Conservation (phyloP, 2,113 vertebrate genomes). For the Tapirus terrestris region DNA sequence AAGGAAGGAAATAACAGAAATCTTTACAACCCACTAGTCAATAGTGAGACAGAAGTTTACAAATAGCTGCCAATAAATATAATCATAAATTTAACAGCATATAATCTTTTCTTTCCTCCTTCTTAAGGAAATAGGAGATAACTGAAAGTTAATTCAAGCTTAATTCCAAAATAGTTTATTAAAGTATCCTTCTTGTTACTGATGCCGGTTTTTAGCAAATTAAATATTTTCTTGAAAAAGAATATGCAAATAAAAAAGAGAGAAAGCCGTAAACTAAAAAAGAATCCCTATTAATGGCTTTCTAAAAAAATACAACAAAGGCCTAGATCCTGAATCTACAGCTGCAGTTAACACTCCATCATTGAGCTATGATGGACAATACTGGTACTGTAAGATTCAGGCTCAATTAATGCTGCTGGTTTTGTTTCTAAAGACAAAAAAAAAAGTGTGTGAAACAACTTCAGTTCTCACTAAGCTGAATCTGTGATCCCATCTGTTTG, state of each 20-base stretch:
- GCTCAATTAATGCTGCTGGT: neutral
- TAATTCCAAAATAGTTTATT: conserved; percentile 37
- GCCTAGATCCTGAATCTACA: neutral
- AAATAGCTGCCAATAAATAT: conserved; percentile 68
- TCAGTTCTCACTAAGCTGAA: conserved; percentile 70
- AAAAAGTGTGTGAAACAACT: neutral
- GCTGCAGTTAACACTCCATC: neutral
- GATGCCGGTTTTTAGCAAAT: neutral
- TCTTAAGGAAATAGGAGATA: conserved; percentile 29
- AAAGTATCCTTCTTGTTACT: neutral
- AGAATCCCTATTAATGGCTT: conserved; percentile 19
- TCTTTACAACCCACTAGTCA: conserved; percentile 57
- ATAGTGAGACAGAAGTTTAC: conserved; percentile 62
- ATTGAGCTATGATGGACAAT: neutral
- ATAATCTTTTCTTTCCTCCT: neutral
- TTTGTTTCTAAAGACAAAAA: conserved; percentile 73
- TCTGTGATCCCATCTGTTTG: conserved; percentile 70
- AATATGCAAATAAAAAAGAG: conserved; percentile 23
- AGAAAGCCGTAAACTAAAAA: neutral
- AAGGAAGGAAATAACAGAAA: conserved; percentile 46
- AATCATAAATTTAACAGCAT: conserved; percentile 53
- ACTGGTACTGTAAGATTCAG: neutral
- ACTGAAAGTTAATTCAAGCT: conserved; percentile 11
- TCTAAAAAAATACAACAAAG: conserved; percentile 42
- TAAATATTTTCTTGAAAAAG: conserved; percentile 27